Evolutionary conservation across 2,888 invertebrate genomes (phyloP), one percentile per base, ranked within the genome.

Genomic region (Parnassius apollo): DNA sequence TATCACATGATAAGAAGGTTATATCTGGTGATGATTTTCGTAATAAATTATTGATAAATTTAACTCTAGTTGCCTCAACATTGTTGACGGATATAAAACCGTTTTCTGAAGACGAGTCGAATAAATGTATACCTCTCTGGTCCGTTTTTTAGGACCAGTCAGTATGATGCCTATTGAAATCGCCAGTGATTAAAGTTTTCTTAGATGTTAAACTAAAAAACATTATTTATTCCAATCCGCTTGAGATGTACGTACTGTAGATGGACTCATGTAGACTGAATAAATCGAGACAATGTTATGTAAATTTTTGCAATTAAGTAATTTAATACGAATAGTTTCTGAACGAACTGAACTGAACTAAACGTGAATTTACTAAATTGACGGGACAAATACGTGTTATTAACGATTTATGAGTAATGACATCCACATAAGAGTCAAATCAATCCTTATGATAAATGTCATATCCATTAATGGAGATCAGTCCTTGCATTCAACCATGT

Each of bases 211-310:
- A 68, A 64, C 48, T 22, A 42, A 61, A 64, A 9, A 61, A 18
- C 18, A 18, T 18, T 22, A 4, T 18, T 12, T 12, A 25, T 64
- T 55, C 61, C 58, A 70, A 46, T 70, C 68, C 9, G 11, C 2
- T 45, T 46, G 50, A 3, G 10, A 4, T 9, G 61, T 64, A 9
- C 50, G 59, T 7, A 62, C 57, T 1, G 61, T 50, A 9, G 69
- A 62, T 9, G 68, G 65, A 22, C 68, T 18, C 1, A 18, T 18
- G 18, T 18, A 18, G 18, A 18, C 18, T 18, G 18, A 71, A 18
- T 69, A 71, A 12, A 71, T 18, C 48, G 59, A 48, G 2, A 69
- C 53, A 12, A 71, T 44, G 50, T 71, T 60, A 10, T 67, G 42
- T n/a, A 70, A 12, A 12, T 35, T 9, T 0, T 22, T 42, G 46